Base-by-base conservation (phyloP, 2,113 vertebrate species). In the Picathartes gymnocephalus region DNA sequence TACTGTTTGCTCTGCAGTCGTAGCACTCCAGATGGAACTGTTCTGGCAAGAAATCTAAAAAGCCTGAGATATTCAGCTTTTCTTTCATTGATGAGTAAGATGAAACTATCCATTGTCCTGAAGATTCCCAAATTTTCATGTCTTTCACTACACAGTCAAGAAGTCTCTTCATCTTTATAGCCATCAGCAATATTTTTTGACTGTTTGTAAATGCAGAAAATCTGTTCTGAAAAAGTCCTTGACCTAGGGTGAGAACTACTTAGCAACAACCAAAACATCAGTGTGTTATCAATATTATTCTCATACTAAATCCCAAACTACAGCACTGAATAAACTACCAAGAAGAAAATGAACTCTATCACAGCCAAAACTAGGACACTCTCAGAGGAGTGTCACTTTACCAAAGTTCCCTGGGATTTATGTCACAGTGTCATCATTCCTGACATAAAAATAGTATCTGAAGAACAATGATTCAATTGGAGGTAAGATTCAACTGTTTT, bases 31-130 rank as follows among this genome's bases (percentile, higher is more conserved):
- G 94, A 65, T 98, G 98, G 90, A 99, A 95, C 88, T 99, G 98
- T 81, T 99, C 99, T 86, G 98, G 99, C 4, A 98, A 99, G 81
- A 99, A 96, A 88, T 99, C 98, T 69, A 88, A 86, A 95, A 99
- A 99, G 71, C 98, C 98, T 93, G 99, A 98, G 77, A 99, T 54
- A 92, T 96, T 95, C 3, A 86, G 65, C 51, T 97, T 97, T 44
- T 96, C 90, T 86, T 98, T 98, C 71, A 94, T 20, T 13, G 66
- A 92, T 5, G 98, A 98, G 33, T 98, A 99, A 88, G 96, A 98
- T 1, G 98, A 99, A 94, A 99, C 98, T 66, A 95, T 96, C 99
- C 98, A 99, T 73, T 99, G 98, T 11, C 98, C 98, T 18, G 99
- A 99, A 51, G 94, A 98, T 96, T 98, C 98, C 98, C 98, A 99